Evolutionary conservation across 2,113 vertebrate genomes (phyloP).

Genomic region (Sander lucioperca): DNA sequence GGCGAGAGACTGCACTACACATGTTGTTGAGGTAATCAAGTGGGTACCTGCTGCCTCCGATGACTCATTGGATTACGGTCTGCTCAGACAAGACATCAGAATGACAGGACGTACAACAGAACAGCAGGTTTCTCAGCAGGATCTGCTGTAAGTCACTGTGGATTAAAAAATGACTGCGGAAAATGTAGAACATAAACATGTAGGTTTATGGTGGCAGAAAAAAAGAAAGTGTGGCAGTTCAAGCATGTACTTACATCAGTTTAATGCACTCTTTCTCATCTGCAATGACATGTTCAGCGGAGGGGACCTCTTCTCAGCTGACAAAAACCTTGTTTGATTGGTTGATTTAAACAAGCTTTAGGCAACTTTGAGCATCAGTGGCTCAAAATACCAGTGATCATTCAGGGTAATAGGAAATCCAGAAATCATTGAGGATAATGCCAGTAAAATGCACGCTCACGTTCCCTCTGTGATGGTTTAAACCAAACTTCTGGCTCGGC

Average conservation of each 20-base stretch:
- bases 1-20: constrained; percentile 7
- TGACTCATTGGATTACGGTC: constrained; percentile 54
- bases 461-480: neutral
- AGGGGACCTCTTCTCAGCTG: neutral
- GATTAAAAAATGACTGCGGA: constrained; percentile 8
- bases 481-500: no score
- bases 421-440: neutral
- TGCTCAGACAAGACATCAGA: constrained; percentile 23
- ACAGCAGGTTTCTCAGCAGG: constrained; percentile 34
- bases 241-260: neutral
- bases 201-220: neutral
- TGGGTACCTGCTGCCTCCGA: constrained; percentile 20
- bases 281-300: neutral
- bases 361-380: neutral
- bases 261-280: neutral
- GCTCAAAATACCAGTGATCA: neutral
- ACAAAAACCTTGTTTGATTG: no score
- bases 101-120: constrained; percentile 28
- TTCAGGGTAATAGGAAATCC: neutral
- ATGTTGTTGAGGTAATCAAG: constrained; percentile 45
- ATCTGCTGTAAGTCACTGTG: constrained; percentile 20
- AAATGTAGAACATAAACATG: constrained; percentile 5
- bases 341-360: neutral
- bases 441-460: neutral
- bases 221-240: neutral